phyloP scores from a whole-genome alignment of 2,888 invertebrate genomes.

The Zelleria hepariella region DNA sequence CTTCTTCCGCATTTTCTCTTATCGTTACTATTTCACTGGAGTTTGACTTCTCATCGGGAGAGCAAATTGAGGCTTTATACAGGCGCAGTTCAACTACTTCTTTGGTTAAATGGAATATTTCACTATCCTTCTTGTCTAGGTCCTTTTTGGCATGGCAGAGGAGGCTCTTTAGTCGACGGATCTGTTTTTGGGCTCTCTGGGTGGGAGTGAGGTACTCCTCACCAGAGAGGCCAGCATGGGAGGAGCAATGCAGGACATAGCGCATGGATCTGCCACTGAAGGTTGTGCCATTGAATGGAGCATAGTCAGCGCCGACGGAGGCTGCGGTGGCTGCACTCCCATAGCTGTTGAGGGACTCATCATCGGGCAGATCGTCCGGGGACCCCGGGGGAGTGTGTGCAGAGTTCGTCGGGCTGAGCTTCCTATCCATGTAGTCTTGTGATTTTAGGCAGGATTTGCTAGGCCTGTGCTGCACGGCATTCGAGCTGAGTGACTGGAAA shows the following conservation, averaged over 20 bases:
- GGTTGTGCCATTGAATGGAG: slow-evolving; percentile 81
- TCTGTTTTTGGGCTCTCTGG: slow-evolving; percentile 86
- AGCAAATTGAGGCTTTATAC: slow-evolving; percentile 84
- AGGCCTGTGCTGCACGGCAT: slow-evolving; percentile 41
- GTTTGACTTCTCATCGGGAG: slow-evolving; percentile 85
- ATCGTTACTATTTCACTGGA: slow-evolving; percentile 83
- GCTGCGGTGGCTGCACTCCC: slow-evolving; percentile 85
- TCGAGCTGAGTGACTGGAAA: slow-evolving; percentile 63
- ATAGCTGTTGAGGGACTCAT: slow-evolving; percentile 85
- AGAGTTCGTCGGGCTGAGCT: slow-evolving; percentile 54
- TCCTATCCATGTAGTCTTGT: slow-evolving; percentile 44
- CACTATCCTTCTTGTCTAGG: slow-evolving; percentile 85
- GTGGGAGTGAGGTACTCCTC: slow-evolving; percentile 91
- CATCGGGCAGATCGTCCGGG: slow-evolving; percentile 76
- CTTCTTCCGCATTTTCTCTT: slow-evolving; percentile 75
- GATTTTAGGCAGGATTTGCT: slow-evolving; percentile 51
- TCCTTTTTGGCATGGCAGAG: slow-evolving; percentile 82
- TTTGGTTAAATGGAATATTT: slow-evolving; percentile 82
- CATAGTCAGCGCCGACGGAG: slow-evolving; percentile 86
- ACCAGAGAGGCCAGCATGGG: slow-evolving; percentile 81
- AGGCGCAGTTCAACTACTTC: slow-evolving; percentile 86
- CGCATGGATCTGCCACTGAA: slow-evolving; percentile 80
- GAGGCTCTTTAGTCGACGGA: slow-evolving; percentile 80
- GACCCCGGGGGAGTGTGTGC: slow-evolving; percentile 75
- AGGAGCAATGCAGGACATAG: slow-evolving; percentile 89